phyloP scores from a whole-genome alignment of 2,113 vertebrate genomes.

The Lontra canadensis region DNA sequence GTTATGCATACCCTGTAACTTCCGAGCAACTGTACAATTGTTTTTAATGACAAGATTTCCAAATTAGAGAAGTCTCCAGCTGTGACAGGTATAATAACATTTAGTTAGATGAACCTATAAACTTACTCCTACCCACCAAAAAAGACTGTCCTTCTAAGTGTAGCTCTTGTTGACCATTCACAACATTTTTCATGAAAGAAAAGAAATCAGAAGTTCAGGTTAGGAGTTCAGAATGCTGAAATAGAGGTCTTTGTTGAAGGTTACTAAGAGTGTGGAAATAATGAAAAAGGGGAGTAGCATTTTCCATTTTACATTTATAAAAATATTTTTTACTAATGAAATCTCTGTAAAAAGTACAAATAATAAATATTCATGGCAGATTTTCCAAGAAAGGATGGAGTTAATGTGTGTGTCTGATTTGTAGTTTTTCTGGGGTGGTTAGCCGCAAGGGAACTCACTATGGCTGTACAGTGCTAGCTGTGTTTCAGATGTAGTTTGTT shows the following conservation, averaged over 20 bases:
- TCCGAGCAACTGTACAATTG: not conserved
- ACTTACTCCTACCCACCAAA: not conserved
- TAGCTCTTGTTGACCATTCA: not conserved
- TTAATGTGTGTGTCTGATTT: not conserved
- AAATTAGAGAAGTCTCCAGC: not conserved
- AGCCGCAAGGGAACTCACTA: not conserved
- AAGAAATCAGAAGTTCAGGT: slow-evolving; percentile 26
- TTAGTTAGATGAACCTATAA: not conserved
- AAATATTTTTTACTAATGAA: not conserved
- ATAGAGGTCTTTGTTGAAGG: not conserved
- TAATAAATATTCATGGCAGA: not conserved
- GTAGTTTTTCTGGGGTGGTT: not conserved
- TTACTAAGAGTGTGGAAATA: not conserved
- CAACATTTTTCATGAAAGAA: slow-evolving; percentile 10
- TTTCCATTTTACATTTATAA: not conserved
- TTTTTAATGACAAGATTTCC: not conserved
- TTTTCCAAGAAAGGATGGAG: not conserved
- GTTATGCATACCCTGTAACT: not conserved
- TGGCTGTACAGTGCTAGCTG: not conserved
- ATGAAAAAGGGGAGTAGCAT: not conserved
- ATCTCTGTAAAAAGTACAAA: not conserved
- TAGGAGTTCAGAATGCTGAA: not conserved
- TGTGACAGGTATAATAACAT: not conserved
- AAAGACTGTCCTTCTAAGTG: not conserved
- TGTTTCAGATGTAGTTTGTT: not conserved